phyloP scores from a whole-genome alignment of 2,888 invertebrate genomes.

The Spialia ferax region DNA sequence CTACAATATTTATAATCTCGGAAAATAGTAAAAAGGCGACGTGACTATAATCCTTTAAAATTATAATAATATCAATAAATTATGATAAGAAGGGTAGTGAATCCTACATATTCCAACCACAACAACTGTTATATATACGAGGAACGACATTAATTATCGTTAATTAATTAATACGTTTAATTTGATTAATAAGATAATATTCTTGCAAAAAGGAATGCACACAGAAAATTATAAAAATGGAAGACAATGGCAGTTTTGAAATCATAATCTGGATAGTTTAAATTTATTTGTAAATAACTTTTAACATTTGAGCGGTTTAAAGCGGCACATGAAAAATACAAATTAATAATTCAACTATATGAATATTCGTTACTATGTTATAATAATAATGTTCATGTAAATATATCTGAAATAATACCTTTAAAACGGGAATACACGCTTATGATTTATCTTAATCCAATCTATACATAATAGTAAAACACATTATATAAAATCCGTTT shows the following conservation, averaged over 20 bases:
- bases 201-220: neutral
- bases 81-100: too few relatives aligned
- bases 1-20: neutral
- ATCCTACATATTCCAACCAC: too few relatives aligned
- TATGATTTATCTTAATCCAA: conserved; percentile 52
- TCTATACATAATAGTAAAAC: conserved; percentile 63
- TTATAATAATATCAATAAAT: neutral
- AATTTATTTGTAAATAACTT: neutral
- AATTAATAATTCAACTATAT: conserved; percentile 1
- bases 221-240: neutral
- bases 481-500: conserved; percentile 60
- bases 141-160: too few relatives aligned
- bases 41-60: neutral
- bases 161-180: too few relatives aligned
- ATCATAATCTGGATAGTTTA: neutral
- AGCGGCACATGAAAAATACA: neutral
- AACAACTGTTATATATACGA: too few relatives aligned
- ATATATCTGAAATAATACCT: conserved; percentile 45
- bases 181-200: too few relatives aligned
- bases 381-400: conserved; percentile 46
- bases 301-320: conserved; percentile 1
- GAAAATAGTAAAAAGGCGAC: neutral
- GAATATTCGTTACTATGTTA: conserved; percentile 15
- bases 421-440: conserved; percentile 45
- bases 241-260: neutral